phyloP scores from a whole-genome alignment of 2,113 vertebrate genomes.

The Sakesphorus luctuosus region DNA sequence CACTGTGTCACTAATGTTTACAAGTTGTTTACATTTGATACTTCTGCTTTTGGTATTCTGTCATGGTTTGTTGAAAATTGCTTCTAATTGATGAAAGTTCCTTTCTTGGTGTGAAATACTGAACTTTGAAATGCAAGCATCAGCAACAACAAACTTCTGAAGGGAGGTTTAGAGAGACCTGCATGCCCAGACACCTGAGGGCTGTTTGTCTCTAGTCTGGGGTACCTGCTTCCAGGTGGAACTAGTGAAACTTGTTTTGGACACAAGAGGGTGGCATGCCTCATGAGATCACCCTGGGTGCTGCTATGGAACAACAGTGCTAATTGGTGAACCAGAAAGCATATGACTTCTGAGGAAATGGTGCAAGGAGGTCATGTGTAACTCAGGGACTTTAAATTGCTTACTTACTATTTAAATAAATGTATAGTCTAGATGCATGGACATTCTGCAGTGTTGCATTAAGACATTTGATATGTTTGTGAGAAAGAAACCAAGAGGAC shows the following conservation, averaged over 20 bases:
- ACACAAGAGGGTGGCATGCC: neutral
- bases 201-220: neutral
- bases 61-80: neutral
- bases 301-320: neutral
- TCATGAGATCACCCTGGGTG: neutral
- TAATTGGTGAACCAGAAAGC: neutral
- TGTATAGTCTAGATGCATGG: neutral
- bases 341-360: neutral
- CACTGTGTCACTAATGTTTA: conserved; percentile 20
- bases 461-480: neutral
- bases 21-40: conserved; percentile 4
- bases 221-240: neutral
- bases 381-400: conserved; percentile 52
- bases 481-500: conserved; percentile 2
- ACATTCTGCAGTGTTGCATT: neutral
- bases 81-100: neutral
- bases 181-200: neutral
- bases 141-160: neutral
- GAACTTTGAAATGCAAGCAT: neutral
- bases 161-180: neutral
- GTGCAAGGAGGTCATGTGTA: neutral
- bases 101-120: neutral
- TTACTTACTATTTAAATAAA: neutral
- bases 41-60: neutral
- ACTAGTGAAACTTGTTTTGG: neutral